phyloP scores from a whole-genome alignment of 2,113 vertebrate species.

The Casuarius casuarius region DNA sequence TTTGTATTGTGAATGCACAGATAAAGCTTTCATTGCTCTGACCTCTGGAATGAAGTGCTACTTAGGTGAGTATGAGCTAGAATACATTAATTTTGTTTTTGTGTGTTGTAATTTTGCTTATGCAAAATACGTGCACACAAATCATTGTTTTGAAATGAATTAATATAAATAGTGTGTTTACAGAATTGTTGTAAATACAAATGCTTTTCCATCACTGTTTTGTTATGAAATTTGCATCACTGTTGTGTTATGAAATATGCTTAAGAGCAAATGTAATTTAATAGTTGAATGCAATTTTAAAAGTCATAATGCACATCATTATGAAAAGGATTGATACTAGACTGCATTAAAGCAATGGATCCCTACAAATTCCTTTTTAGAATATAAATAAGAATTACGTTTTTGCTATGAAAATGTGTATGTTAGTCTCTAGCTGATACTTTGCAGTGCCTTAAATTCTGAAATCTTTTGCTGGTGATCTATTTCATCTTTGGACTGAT shows the following conservation, averaged over 20 bases:
- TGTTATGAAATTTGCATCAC: neutral
- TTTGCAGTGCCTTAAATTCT: neutral
- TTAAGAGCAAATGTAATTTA: neutral
- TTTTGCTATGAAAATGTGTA: neutral
- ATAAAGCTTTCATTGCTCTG: neutral
- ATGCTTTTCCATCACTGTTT: neutral
- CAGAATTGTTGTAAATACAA: neutral
- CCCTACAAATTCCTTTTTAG: neutral
- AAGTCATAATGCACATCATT: neutral
- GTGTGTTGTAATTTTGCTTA: neutral
- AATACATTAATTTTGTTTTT: neutral
- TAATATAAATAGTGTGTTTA: fast-evolving
- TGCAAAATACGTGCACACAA: neutral
- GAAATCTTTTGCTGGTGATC: neutral
- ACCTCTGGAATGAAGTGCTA: neutral
- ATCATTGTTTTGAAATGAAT: neutral
- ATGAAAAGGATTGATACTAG: neutral
- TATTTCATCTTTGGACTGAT: neutral
- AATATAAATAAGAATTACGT: neutral
- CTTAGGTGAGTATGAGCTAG: constrained; percentile 21
- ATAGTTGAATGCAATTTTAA: neutral
- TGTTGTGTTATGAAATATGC: neutral
- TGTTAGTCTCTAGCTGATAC: neutral
- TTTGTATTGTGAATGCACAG: neutral
- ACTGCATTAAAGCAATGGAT: neutral